Evolutionary conservation across 2,888 invertebrate species (phyloP).

Genomic region (Erebia ligea): DNA sequence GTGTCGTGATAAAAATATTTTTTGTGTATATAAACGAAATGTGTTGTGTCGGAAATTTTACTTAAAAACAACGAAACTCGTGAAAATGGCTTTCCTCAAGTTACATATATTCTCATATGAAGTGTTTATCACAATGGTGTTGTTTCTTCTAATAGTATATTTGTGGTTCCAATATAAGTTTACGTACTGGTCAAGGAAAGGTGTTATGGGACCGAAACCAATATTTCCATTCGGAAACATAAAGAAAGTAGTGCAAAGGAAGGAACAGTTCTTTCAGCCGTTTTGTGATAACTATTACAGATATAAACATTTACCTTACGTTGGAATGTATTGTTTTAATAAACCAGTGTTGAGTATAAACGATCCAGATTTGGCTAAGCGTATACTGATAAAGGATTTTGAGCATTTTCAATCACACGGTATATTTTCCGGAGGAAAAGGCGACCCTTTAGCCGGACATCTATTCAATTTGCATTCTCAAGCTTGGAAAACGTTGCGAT

Average conservation of each 20-base stretch:
- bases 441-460: constrained; percentile 84
- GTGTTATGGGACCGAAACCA: constrained; percentile 81
- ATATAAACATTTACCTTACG: constrained; percentile 73
- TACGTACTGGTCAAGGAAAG: constrained; percentile 83
- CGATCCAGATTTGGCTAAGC: constrained; percentile 84
- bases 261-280: constrained; percentile 84
- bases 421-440: constrained; percentile 82
- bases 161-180: constrained; percentile 62
- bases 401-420: constrained; percentile 86
- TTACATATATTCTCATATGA: constrained; percentile 41
- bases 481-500: constrained; percentile 85
- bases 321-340: constrained; percentile 85
- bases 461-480: constrained; percentile 83
- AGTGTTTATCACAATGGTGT: constrained; percentile 47
- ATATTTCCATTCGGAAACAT: constrained; percentile 86
- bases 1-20: neutral
- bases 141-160: constrained; percentile 50
- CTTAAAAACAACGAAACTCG: neutral
- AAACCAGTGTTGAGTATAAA: constrained; percentile 84
- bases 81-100: constrained; percentile 33
- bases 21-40: neutral
- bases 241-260: constrained; percentile 76
- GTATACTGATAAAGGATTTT: constrained; percentile 85
- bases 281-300: constrained; percentile 83
- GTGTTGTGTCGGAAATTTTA: neutral